Conservation (phyloP, 2,797 vertebrate genomes). For the Leptoclinus maculatus region DNA sequence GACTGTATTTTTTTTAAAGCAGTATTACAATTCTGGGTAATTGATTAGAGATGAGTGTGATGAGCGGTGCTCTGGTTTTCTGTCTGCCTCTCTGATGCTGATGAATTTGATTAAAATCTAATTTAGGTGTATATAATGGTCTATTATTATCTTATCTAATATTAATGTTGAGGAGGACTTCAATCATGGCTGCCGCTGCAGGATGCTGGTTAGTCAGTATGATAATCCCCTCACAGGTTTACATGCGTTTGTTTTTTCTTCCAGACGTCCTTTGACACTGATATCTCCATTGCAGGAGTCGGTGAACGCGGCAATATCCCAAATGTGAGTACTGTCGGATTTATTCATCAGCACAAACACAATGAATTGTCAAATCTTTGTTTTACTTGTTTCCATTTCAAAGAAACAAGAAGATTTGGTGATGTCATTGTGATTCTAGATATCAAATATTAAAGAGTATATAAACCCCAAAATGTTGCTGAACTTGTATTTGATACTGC, state of each 20-base stretch:
- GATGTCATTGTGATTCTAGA: background rate
- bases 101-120: conserved; percentile 15
- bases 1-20: background rate
- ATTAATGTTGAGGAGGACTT: background rate
- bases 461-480: background rate
- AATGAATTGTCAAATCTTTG: background rate
- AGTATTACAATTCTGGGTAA: background rate
- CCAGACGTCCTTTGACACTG: conserved; percentile 79
- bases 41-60: conserved; percentile 16
- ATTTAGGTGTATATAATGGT: conserved; percentile 3
- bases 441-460: background rate
- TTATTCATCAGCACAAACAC: background rate
- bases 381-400: background rate
- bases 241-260: background rate
- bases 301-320: conserved; percentile 63
- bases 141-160: background rate
- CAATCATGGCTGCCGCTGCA: background rate
- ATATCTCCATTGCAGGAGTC: conserved; percentile 74
- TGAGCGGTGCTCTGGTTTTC: background rate
- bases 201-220: background rate
- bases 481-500: background rate
- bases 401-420: background rate
- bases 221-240: background rate
- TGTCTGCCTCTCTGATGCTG: background rate
- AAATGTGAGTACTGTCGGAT: conserved; percentile 72